These are phyloP conservation scores for Lasioglossum albipes DNA, from an alignment of 1,140 invertebrate species.

Conservation along the genomic window DNA sequence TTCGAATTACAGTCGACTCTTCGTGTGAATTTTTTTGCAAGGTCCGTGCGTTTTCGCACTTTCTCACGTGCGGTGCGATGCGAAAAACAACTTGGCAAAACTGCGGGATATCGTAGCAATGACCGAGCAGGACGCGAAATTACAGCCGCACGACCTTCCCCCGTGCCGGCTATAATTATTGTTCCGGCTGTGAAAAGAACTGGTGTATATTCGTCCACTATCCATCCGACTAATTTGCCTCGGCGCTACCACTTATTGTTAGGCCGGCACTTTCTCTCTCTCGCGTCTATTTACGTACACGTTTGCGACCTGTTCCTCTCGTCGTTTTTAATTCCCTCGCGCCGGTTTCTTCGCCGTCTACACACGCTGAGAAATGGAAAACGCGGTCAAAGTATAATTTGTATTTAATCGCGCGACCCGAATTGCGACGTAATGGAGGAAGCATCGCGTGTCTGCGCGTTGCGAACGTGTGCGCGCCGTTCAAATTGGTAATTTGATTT, in stretches of 20 bases:
- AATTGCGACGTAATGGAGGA: neutral
- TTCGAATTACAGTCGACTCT: neutral
- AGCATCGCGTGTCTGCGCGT: too few species aligned
- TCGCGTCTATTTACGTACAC: conserved; percentile 2
- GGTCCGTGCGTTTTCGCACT: neutral
- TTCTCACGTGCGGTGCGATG: neutral
- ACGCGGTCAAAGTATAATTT: conserved; percentile 26
- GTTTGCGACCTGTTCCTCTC: neutral
- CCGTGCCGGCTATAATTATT: conserved; percentile 39
- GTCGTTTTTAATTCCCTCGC: neutral
- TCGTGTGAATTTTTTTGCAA: too few species aligned
- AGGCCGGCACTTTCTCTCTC: conserved; percentile 36
- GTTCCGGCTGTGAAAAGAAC: neutral
- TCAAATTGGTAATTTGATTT: neutral
- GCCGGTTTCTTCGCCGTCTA: neutral
- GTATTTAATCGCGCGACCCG: conserved; percentile 22
- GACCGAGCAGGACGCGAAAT: conserved; percentile 20
- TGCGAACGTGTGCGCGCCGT: neutral
- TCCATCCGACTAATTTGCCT: conserved; percentile 37
- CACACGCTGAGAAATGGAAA: conserved; percentile 21
- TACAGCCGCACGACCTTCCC: conserved; percentile 20
- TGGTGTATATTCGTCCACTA: conserved; percentile 26
- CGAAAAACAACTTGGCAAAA: too few species aligned
- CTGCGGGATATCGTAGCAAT: conserved; percentile 22
- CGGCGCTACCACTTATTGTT: conserved; percentile 37